phyloP scores from a whole-genome alignment of 2,888 invertebrate species.

The Eupithecia subumbrata region DNA sequence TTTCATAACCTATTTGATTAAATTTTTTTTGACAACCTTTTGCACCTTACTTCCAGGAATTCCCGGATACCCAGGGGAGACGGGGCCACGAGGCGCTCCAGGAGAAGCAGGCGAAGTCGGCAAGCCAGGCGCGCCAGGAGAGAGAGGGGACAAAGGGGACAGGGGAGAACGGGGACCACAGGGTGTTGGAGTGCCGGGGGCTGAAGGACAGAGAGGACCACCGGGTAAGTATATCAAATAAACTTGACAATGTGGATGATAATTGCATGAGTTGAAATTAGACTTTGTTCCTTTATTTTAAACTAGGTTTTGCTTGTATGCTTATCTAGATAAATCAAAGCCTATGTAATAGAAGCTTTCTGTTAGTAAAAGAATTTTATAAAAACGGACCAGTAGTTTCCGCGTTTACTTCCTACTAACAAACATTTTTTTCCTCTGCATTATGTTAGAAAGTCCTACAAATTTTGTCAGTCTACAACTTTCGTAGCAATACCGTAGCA shows the following conservation, averaged over 20 bases:
- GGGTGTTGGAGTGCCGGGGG: constrained; percentile 90
- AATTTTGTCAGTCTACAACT: not conserved
- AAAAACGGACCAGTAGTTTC: no score
- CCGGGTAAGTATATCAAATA: constrained; percentile 76
- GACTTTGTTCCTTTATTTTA: no score
- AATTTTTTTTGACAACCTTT: not conserved
- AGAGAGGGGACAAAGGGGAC: constrained; percentile 87
- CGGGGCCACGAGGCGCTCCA: constrained; percentile 87
- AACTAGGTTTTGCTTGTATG: no score
- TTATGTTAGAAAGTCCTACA: not conserved
- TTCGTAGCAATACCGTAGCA: not conserved
- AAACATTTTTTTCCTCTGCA: no score
- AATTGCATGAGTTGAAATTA: no score
- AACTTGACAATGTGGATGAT: no score
- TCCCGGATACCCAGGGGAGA: constrained; percentile 87
- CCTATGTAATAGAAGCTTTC: no score
- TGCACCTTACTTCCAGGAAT: constrained; percentile 72
- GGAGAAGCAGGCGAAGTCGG: constrained; percentile 89
- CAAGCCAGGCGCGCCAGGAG: constrained; percentile 85
- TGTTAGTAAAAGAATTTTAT: no score
- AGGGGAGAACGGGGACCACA: constrained; percentile 89
- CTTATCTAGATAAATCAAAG: no score
- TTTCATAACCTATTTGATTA: not conserved
- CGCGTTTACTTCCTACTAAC: no score
- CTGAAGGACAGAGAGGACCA: constrained; percentile 87